A percentile compares a stretch with the other conserved stretches of the same genome.
Conservation (phyloP, 2,113 vertebrate genomes). For the Hemiscyllium ocellatum region DNA sequence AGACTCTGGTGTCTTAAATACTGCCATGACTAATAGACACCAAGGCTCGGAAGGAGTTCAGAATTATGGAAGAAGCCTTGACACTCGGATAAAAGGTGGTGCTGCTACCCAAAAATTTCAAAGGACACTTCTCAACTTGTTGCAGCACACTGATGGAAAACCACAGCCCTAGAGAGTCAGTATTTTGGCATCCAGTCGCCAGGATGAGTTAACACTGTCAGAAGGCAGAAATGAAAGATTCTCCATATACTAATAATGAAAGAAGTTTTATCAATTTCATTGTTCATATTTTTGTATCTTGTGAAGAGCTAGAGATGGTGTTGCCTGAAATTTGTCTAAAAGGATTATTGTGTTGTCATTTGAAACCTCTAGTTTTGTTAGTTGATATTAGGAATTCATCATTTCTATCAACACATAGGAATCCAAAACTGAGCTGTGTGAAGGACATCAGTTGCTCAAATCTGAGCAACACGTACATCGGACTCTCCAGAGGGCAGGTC, state of each 20-base stretch:
- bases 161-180: background rate
- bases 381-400: background rate
- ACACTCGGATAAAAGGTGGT: too few species aligned
- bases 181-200: background rate
- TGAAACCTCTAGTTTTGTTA: background rate
- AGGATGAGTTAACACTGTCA: background rate
- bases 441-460: background rate
- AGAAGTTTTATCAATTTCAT: background rate
- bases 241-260: background rate
- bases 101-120: too few species aligned
- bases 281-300: background rate
- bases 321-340: background rate
- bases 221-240: background rate
- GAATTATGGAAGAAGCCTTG: too few species aligned
- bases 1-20: too few species aligned
- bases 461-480: background rate
- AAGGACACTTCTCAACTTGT: too few species aligned
- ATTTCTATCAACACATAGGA: conserved; percentile 5
- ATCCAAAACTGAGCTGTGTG: background rate
- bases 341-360: background rate
- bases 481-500: background rate
- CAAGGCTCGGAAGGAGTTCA: too few species aligned
- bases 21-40: too few species aligned
- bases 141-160: too few species aligned
- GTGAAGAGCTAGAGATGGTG: background rate